Evolutionary conservation across 2,888 invertebrate genomes (phyloP), one percentile per base, ranked within the genome.

Genomic region (Apantesis nais): DNA sequence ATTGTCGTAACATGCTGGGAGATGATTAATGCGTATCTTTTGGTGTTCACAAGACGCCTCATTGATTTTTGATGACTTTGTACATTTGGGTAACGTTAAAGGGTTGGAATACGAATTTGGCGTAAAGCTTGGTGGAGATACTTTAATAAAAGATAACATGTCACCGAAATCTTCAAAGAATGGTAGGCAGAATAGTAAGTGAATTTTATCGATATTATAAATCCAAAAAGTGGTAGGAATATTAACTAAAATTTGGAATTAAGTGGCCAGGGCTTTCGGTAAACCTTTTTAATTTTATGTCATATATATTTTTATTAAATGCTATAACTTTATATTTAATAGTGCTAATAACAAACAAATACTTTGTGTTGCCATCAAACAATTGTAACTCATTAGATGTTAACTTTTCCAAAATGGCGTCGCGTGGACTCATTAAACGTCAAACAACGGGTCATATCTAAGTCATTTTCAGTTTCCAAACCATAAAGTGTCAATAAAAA

Each of bases 401-500:
- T 62, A 70, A 41, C 76, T 79, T 82, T 79, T 80, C 71, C 74
- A 85, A 84, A 87, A 83, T 83, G 83, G 78, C 83, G 81, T 77
- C 80, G 74, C 79, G 78, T 77, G 78, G 79, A 74, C 76, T 83
- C 88, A 85, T 88, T 88, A 89, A 85, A 78, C 66, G 74, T 79
- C 82, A 77, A 83, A 84, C 88, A 90, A 91, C 86, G 90, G 85
- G 90, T 91, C 84, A 88, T 88, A 89, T 91, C 91, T 88, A 86
- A 89, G 89, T 87, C 92, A 88, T 93, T 93, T 86, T 86, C 89
- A 89, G 90, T 93, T 94, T 94, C 94, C 91, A 87, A 92, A 92
- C 91, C 91, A 94, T 94, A 94, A 94, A 94, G 88, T 93, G 92
- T 92, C 93, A 90, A 92, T 93, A 93, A 93, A 93, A 93, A 89